Evolutionary conservation across 2,888 invertebrate species (phyloP), one percentile per base, ranked within the genome.

Genomic region (Luperina testacea): DNA sequence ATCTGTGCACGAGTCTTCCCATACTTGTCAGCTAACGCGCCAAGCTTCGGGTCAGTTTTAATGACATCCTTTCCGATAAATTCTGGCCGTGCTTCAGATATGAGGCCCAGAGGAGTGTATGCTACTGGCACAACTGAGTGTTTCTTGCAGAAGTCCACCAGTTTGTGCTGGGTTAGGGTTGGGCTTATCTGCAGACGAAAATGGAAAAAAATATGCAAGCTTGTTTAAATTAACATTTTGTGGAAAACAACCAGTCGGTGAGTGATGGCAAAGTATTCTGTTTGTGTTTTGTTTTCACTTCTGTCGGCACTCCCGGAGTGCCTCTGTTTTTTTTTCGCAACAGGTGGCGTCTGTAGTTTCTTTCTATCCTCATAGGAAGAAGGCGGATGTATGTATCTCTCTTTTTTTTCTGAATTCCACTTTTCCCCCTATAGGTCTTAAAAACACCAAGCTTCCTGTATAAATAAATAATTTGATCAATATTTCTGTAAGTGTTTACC

Each of bases 31-130:
- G 97, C 97, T 17, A 98, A 95, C 57, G 94, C 94, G 0, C 95
- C 94, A 0, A 98, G 95, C 88, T 97, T 97, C 0, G 97, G 95
- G 78, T 98, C 97, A 1, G 97, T 97, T 79, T 98, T 95, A 72
- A 98, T 97, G 0, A 94, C 95, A 20, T 98, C 97, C 5, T 97
- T 96, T 70, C 93, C 96, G n/a, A 20, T 94, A 92, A 94, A 96
- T 90, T 96, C 97, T 48, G 93, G 97, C 89, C 94, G 91, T 65
- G 93, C 97, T 92, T 90, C 96, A 71, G 90, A 97, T 91, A 93
- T 95, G 90, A 90, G 97, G 90, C 90, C 98, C 89, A 99, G 94
- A 38, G 98, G 98, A 53, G 98, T 98, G 92, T 98, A 99, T 0
- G 97, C 98, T 68, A 97, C 98, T 74, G 99, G 94, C 4, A 97